Conservation (phyloP, 2,888 invertebrate genomes). For the Mesorhabditis spiculigera region DNA sequence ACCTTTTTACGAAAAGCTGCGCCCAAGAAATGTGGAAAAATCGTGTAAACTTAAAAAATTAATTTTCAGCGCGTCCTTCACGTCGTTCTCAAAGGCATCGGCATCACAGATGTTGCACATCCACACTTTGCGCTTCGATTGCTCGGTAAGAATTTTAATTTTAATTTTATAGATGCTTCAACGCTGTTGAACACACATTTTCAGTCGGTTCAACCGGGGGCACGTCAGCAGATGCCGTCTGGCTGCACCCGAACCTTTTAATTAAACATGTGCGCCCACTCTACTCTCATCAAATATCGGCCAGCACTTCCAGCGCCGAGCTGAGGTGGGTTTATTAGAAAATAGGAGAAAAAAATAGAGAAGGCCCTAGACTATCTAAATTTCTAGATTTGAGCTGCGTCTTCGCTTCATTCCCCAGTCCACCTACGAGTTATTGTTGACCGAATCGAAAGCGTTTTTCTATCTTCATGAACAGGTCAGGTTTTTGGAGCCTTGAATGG, state of each 20-base stretch:
- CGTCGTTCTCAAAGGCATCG: constrained; percentile 48
- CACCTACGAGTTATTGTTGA: constrained; percentile 81
- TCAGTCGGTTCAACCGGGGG: constrained; percentile 17
- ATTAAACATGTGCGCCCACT: constrained; percentile 25
- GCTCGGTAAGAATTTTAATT: constrained; percentile 17
- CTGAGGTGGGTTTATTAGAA: neutral
- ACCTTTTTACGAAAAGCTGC: no score
- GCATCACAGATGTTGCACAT: constrained; percentile 42
- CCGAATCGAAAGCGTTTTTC: constrained; percentile 88
- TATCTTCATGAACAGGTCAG: constrained; percentile 93
- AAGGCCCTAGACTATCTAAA: neutral
- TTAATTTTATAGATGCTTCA: neutral
- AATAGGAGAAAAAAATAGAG: constrained; percentile 1
- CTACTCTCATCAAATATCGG: neutral
- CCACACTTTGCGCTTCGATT: constrained; percentile 52
- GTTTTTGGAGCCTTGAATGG: neutral
- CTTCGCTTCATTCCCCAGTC: constrained; percentile 87
- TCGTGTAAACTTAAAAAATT: neutral
- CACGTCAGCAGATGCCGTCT: constrained; percentile 40
- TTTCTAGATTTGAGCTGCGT: constrained; percentile 75
- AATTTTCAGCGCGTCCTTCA: constrained; percentile 47
- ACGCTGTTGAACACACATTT: no score
- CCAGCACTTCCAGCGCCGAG: neutral
- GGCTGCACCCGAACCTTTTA: constrained; percentile 48
- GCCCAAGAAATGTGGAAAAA: no score